Base-by-base conservation (phyloP, 2,888 invertebrate species). In the Nysson spinosus region DNA sequence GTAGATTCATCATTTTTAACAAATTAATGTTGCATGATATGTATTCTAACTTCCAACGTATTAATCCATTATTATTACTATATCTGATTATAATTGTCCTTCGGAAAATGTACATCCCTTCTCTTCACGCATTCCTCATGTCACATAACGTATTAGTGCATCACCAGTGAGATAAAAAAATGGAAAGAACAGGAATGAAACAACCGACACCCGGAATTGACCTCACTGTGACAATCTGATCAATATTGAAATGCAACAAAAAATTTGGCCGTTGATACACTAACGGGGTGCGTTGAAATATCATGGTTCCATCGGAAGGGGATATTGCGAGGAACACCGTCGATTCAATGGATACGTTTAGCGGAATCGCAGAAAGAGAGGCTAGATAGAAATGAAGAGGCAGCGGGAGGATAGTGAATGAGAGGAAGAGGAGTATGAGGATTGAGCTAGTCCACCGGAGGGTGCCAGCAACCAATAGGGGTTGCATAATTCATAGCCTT, bases 401-500 rank as follows among this genome's bases (percentile, higher is more conserved):
- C 20, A 4, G 39, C 20, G 39, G 32, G 49, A 46, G 56, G 52
- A 14, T n/a, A 37, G 32, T 26, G 7, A 35, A 22, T 14, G 35
- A 37, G 26, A 43, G 57, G 17, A 50, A 37, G 40, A 7, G 43
- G 51, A 22, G 61, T 17, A 56, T 55, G 72, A 74, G 77, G 69
- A 76, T 69, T 75, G 67, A 70, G 65, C 67, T 50, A 63, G 61
- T 72, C 60, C 58, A 60, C 58, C 61, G 75, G 75, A 72, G 77
- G 78, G 75, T 76, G 75, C 75, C 50, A 66, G 74, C 74, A 61
- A 75, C 74, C 75, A 77, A 74, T 78, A 67, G 76, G 71, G 75
- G 70, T 78, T 81, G 78, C 78, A 83, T 84, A 84, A 84, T 84
- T 83, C 83, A 84, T 84, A 77, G 77, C 69, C 65, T 71, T 57